Conservation (phyloP, 2,797 vertebrate genomes). For the Lemur catta region DNA sequence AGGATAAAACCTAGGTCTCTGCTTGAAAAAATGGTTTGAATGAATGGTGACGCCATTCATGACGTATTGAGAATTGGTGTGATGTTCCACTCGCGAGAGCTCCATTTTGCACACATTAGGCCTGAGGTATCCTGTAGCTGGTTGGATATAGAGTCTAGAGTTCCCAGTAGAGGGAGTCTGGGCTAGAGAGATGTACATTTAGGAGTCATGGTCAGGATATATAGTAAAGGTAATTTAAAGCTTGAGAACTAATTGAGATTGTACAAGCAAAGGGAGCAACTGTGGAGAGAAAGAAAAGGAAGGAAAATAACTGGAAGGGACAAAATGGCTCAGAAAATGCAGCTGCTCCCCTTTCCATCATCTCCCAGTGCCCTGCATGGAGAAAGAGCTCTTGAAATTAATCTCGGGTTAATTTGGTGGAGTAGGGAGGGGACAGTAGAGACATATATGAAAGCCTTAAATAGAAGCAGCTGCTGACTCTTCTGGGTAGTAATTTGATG, state of each 20-base stretch:
- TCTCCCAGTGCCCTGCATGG: conserved; percentile 31
- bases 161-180: background rate
- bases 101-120: background rate
- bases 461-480: conserved; percentile 70
- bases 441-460: conserved; percentile 55
- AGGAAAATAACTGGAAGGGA: background rate
- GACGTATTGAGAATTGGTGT: background rate
- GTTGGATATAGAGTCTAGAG: background rate
- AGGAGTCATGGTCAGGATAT: background rate
- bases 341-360: conserved; percentile 63
- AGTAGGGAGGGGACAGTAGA: background rate
- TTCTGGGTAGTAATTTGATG: conserved; percentile 63
- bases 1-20: background rate
- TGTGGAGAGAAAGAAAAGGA: background rate
- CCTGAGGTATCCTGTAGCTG: background rate
- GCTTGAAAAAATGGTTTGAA: background rate
- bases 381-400: conserved; percentile 54
- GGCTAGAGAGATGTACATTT: background rate
- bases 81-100: background rate
- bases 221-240: background rate
- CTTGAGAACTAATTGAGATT: conserved; percentile 13
- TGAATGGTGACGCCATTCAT: background rate
- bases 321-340: conserved; percentile 31
- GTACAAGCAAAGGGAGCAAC: background rate
- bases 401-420: conserved; percentile 62